Percentiles rank a stretch among this genome's conserved stretches.
Conservation (phyloP, 2,113 vertebrate species). For the Zosterops hypoxanthus region DNA sequence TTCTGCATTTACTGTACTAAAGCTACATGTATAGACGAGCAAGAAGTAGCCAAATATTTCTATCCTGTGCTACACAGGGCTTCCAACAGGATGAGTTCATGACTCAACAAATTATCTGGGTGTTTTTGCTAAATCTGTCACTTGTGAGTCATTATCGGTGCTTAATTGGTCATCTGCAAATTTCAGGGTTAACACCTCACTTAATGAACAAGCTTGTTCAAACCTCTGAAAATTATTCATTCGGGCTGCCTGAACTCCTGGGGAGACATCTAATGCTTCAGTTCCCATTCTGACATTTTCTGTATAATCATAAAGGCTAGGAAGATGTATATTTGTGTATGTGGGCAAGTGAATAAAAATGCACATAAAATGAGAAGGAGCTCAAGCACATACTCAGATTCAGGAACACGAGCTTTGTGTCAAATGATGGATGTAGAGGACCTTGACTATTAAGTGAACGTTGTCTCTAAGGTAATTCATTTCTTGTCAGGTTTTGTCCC, state of each 20-base stretch:
- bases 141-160: not conserved
- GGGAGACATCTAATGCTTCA: conserved; percentile 19
- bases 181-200: conserved; percentile 28
- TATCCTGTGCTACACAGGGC: not conserved
- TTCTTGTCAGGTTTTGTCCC: not conserved
- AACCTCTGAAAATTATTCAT: conserved; percentile 9
- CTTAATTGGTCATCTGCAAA: conserved; percentile 40
- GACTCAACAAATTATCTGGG: conserved; percentile 7
- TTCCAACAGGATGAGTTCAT: not conserved
- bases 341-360: conserved; percentile 21
- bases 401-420: not conserved
- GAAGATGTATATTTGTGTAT: not conserved
- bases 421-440: not conserved
- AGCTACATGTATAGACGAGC: not conserved
- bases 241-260: not conserved
- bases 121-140: conserved; percentile 5
- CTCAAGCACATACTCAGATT: not conserved
- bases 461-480: not conserved
- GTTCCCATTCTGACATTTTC: conserved; percentile 21
- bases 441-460: not conserved
- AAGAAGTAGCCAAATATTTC: not conserved
- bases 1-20: not conserved
- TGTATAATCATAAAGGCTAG: not conserved
- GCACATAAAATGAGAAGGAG: not conserved
- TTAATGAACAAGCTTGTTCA: conserved; percentile 27